Evolutionary conservation across 2,113 vertebrate species (phyloP).

Genomic region (Paradoxurus hermaphroditus): DNA sequence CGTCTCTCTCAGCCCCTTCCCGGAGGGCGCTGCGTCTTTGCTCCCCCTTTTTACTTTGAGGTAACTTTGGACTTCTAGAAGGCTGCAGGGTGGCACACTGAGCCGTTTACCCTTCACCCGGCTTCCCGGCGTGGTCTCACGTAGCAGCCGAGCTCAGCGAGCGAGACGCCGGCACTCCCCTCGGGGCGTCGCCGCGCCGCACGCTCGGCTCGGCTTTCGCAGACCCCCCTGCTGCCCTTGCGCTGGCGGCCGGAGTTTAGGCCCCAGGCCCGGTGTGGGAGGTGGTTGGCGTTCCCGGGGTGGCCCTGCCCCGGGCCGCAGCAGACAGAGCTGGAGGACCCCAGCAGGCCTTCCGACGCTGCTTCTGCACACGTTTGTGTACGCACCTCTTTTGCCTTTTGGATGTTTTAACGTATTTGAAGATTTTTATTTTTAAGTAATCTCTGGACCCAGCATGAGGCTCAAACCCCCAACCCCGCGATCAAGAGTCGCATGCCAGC

Average conservation of each 20-base stretch:
- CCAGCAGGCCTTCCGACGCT: rapidly evolving
- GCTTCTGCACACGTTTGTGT: neutral
- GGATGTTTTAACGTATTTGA: neutral
- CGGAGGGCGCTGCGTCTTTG: neutral
- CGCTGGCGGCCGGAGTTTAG: too few relatives aligned
- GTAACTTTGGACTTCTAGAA: neutral
- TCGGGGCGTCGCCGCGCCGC: neutral
- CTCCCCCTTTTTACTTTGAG: neutral
- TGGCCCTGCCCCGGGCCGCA: neutral
- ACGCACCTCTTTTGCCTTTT: neutral
- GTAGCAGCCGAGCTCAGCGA: neutral
- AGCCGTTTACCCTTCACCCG: rapidly evolving
- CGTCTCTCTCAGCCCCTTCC: neutral
- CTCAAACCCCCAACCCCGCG: neutral
- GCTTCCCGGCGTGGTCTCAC: rapidly evolving
- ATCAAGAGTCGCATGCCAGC: neutral
- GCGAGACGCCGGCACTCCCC: neutral
- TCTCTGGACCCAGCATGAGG: neutral
- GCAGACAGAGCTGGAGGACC: neutral
- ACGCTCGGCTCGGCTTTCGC: rapidly evolving
- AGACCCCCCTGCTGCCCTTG: rapidly evolving
- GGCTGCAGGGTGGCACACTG: neutral
- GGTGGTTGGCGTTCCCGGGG: too few relatives aligned
- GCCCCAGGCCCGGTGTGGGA: rapidly evolving
- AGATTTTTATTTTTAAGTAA: neutral